Evolutionary conservation across 2,888 invertebrate genomes (phyloP), one percentile per base, ranked within the genome.

Genomic region (Bursaphelenchus okinawaensis): DNA sequence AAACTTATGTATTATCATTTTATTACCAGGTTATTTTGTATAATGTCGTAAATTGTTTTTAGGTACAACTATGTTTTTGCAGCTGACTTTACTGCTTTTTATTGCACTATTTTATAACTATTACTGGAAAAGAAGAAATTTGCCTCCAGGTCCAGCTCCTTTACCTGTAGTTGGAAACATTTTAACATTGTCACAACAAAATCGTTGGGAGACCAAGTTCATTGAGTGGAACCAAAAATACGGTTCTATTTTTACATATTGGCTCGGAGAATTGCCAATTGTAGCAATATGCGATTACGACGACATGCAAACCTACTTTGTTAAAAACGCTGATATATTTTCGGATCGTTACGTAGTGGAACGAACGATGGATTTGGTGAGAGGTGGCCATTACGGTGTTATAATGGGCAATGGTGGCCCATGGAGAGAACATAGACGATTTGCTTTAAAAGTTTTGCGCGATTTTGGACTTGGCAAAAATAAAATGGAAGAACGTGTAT

Each of bases 381-480:
- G n/a, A 4, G 40, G 40, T n/a, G 12, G 6, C 3, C 12, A 12
- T 12, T 1, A 16, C 16, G 40, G 40, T n/a, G 40, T 40, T 12
- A n/a, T 40, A n/a, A 4, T 40, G 40, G n/a, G n/a, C 40, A 40
- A 4, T 40, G 40, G 40, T n/a, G 40, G n/a, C 16, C 16, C 2
- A 16, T 66, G 66, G 67, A 52, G 57, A 12, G 67, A 66, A 59
- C 67, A 66, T 6, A 50, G 66, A 3, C 27, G 59, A 19, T 66
- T 68, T 29, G 16, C 54, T 9, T 50, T 66, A 62, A 28, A 54
- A 19, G 67, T 66, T 1, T 24, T 66, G 16, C 23, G 67, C 12
- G 65, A 66, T 52, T 62, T 66, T 19, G 66, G 66, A 6, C 55
- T 66, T 19, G 69, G 69, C 16, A 68, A 68, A 16, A 66, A 66